Percentiles rank a stretch among this genome's conserved stretches.
Conservation (phyloP, 2,888 invertebrate species). For the Microctonus brassicae region DNA sequence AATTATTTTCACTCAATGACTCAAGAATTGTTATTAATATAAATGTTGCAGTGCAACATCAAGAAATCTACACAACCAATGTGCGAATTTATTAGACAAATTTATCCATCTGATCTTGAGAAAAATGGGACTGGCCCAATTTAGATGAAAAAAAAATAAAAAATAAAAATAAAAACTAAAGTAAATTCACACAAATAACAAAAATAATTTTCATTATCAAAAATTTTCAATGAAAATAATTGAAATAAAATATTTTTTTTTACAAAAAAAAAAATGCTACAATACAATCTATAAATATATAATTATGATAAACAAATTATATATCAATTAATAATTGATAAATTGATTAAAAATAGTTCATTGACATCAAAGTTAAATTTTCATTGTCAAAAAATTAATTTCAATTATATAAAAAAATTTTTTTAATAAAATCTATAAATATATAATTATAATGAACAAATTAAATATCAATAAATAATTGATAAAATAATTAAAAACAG, state of each 20-base stretch:
- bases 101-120: conserved; percentile 10
- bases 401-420: too few relatives aligned
- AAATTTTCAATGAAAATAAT: too few relatives aligned
- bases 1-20: conserved; percentile 60
- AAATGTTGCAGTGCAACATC: conserved; percentile 41
- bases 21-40: conserved; percentile 61
- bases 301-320: too few relatives aligned
- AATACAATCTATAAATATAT: too few relatives aligned
- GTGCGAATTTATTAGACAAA: conserved; percentile 29
- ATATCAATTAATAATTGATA: too few relatives aligned
- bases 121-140: not conserved
- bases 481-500: not conserved
- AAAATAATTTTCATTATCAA: too few relatives aligned
- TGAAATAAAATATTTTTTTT: too few relatives aligned
- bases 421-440: not conserved
- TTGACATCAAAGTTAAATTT: too few relatives aligned
- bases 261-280: too few relatives aligned
- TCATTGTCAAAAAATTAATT: too few relatives aligned
- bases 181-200: too few relatives aligned
- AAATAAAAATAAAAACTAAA: not conserved
- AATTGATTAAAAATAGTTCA: not conserved
- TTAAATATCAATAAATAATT: too few relatives aligned
- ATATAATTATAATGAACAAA: not conserved
- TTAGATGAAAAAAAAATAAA: not conserved
- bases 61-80: conserved; percentile 26